Conservation (phyloP, 2,113 vertebrate species). For the Corydoras maculifer region DNA sequence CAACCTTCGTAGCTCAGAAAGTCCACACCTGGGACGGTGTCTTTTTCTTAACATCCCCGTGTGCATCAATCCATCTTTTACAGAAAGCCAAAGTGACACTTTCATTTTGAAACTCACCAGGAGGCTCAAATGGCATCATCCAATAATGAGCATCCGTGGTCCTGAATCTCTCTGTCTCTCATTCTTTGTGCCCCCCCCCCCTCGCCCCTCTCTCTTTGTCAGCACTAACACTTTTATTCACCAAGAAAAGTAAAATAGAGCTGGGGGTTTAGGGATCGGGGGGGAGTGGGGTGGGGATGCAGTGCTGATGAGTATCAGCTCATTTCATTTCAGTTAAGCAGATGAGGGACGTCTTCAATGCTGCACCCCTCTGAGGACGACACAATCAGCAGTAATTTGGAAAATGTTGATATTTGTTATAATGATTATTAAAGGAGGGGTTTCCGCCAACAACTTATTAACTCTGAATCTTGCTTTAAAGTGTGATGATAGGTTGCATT, state of each 20-base stretch:
- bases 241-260: not conserved
- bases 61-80: not conserved
- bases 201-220: not conserved
- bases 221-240: slow-evolving; percentile 24
- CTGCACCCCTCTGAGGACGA: no score
- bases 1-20: slow-evolving; percentile 6
- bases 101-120: slow-evolving; percentile 33
- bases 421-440: no score
- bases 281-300: no score
- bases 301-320: slow-evolving; percentile 29
- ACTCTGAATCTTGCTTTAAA: no score
- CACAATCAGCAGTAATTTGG: no score
- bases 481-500: no score
- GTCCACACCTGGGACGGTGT: not conserved
- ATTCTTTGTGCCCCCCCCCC: not conserved
- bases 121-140: slow-evolving; percentile 30
- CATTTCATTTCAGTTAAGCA: slow-evolving; percentile 24
- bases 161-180: not conserved
- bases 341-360: no score
- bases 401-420: no score
- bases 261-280: no score
- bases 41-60: not conserved
- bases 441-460: no score
- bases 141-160: slow-evolving; percentile 8
- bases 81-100: slow-evolving; percentile 19